Base-by-base conservation (phyloP, 2,888 invertebrate genomes). In the Xanthorhoe spadicearia region DNA sequence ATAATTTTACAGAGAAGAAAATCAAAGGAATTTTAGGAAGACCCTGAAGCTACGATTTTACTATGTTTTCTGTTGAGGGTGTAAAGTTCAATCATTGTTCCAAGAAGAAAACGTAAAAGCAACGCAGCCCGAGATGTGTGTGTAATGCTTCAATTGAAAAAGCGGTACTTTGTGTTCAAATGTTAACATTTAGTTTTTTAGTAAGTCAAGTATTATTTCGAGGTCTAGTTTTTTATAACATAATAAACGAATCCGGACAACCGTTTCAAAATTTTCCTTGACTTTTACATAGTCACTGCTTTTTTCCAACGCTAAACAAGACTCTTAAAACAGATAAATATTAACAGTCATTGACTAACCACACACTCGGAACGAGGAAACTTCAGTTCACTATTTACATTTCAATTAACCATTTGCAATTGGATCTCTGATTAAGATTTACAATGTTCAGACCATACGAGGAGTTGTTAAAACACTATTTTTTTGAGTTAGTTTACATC, bases 231-330 rank as follows among this genome's bases (percentile, higher is more conserved):
- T 64, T 64, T 18, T 48, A 62, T 57, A n/a, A 48, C 67, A 59
- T 43, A 64, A 66, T 64, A 63, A 64, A 64, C 60, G 54, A 62
- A 61, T 60, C 3, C 48, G 64, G 56, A 51, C 55, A 64, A 58
- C 53, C 49, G 54, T 70, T 67, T 68, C 51, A 62, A 64, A 69
- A 73, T 54, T 52, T 51, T 66, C 70, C 70, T 70, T 73, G 69
- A 66, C 70, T 72, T 71, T 70, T 48, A 28, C 43, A 60, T 48
- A 50, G n/a, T 43, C 13, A 43, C 38, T 52, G 10, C 8, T 49
- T 19, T 48, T 48, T 17, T 15, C 15, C 8, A 17, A 48, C 6
- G 48, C 48, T 7, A 48, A 48, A 48, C 4, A 17, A 6, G 48
- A 13, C 13, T 43, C 38, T 13, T 13, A 13, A 13, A 43, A 13